These are phyloP conservation scores for Budorcas taxicolor DNA, from an alignment of 2,113 vertebrate genomes.

Conservation along the genomic window DNA sequence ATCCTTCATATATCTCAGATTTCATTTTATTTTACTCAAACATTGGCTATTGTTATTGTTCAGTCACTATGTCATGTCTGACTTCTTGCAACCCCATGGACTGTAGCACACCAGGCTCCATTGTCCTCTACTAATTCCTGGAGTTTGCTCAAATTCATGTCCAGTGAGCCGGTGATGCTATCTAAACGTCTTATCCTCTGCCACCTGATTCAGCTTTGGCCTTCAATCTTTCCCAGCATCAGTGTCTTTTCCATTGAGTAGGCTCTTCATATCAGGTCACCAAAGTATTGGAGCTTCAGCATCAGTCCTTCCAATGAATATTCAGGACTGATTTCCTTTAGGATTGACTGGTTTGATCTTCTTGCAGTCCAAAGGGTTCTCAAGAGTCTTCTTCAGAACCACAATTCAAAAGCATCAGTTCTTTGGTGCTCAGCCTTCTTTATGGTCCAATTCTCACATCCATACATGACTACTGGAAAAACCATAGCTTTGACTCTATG, in stretches of 20 bases:
- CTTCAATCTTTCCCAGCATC: not conserved
- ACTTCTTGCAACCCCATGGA: not conserved
- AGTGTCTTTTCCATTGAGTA: not conserved
- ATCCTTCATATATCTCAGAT: not conserved
- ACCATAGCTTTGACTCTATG: not conserved
- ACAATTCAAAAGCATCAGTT: not conserved
- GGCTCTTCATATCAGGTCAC: not conserved
- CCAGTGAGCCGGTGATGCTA: not conserved
- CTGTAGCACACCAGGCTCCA: not conserved
- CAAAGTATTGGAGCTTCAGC: not conserved
- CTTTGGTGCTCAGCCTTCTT: not conserved
- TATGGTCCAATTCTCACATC: not conserved
- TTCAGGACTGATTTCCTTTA: not conserved
- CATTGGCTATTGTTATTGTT: not conserved
- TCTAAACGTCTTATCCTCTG: not conserved
- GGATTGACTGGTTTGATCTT: not conserved
- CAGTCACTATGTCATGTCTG: not conserved
- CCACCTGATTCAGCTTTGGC: not conserved
- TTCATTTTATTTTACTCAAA: not conserved
- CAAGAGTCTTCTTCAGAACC: not conserved
- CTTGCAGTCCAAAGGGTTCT: not conserved
- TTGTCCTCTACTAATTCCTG: not conserved
- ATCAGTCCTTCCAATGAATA: not conserved
- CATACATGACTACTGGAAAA: not conserved
- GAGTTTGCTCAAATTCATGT: not conserved